Percentiles rank a stretch among this genome's conserved stretches.
Conservation (phyloP, 2,888 invertebrate genomes). For the Labia minor region DNA sequence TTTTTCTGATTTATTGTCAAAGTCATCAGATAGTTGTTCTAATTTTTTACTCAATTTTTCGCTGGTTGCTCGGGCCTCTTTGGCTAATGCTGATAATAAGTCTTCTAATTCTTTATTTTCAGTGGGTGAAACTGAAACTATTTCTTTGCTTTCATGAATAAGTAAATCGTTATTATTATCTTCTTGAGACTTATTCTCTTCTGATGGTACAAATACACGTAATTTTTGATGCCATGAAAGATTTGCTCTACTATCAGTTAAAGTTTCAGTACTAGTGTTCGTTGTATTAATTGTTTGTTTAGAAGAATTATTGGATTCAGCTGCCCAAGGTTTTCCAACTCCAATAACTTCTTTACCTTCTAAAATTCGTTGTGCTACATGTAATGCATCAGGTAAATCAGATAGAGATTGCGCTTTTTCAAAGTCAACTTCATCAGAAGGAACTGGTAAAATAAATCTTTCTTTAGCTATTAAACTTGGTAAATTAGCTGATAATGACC, state of each 20-base stretch:
- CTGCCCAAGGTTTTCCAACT: slow-evolving; percentile 20
- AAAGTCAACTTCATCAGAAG: slow-evolving; percentile 44
- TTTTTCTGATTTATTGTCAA: slow-evolving; percentile 7
- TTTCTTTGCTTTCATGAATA: slow-evolving; percentile 24
- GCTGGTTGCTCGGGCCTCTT: slow-evolving; percentile 64
- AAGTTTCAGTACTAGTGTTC: slow-evolving; percentile 32
- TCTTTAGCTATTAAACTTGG: slow-evolving; percentile 56
- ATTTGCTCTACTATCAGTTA: slow-evolving; percentile 34
- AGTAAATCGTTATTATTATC: slow-evolving; percentile 27
- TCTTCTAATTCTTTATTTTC: slow-evolving; percentile 53
- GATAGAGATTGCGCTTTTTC: slow-evolving; percentile 53
- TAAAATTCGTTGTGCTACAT: slow-evolving; percentile 37
- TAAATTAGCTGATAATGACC: slow-evolving; percentile 75
- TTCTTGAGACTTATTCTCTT: slow-evolving; percentile 32
- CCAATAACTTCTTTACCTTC: slow-evolving; percentile 33
- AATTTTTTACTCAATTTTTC: slow-evolving; percentile 57
- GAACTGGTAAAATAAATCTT: slow-evolving; percentile 29
- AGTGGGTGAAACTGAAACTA: slow-evolving; percentile 25
- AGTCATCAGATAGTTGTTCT: slow-evolving; percentile 14
- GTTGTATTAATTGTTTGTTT: neutral
- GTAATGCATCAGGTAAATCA: slow-evolving; percentile 42
- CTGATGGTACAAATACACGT: slow-evolving; percentile 31
- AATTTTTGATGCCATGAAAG: slow-evolving; percentile 27
- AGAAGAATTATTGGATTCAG: neutral
- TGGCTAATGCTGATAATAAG: slow-evolving; percentile 58